Conservation (phyloP, 2,113 vertebrate species). For the Tyto alba region DNA sequence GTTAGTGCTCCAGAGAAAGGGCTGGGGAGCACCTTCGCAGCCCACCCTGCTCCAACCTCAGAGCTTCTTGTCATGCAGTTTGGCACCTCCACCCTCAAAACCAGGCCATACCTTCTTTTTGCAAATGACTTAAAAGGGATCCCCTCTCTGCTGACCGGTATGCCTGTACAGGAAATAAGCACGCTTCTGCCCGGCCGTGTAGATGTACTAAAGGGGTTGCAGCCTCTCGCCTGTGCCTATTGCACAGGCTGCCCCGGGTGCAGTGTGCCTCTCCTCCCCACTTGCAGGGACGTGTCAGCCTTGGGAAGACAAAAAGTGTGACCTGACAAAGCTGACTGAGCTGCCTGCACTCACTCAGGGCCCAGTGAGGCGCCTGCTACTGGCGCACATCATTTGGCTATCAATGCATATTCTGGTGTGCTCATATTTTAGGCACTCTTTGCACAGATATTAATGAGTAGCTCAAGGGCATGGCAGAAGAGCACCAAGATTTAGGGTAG, state of each 20-base stretch:
- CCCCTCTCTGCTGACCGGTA: neutral
- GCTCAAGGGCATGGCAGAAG: neutral
- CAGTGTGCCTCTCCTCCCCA: neutral
- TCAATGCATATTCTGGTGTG: neutral
- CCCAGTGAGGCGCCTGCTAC: neutral
- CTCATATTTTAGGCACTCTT: neutral
- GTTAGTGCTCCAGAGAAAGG: neutral
- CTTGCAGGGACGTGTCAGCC: rapidly evolving
- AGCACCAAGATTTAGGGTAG: neutral
- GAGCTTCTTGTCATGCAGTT: neutral
- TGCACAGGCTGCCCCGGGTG: neutral
- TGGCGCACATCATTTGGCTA: neutral
- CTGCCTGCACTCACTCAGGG: neutral
- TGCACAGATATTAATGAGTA: neutral
- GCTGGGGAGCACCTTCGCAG: neutral
- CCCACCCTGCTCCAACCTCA: neutral
- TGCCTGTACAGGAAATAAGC: neutral
- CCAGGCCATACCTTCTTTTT: neutral
- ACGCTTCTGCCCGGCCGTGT: neutral
- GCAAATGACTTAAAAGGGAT: neutral
- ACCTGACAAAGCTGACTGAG: neutral
- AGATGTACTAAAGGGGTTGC: neutral
- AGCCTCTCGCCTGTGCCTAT: neutral
- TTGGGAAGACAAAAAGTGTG: neutral
- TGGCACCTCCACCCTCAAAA: neutral